Conservation (phyloP, 2,797 vertebrate genomes). For the Lithobates sylvaticus region DNA sequence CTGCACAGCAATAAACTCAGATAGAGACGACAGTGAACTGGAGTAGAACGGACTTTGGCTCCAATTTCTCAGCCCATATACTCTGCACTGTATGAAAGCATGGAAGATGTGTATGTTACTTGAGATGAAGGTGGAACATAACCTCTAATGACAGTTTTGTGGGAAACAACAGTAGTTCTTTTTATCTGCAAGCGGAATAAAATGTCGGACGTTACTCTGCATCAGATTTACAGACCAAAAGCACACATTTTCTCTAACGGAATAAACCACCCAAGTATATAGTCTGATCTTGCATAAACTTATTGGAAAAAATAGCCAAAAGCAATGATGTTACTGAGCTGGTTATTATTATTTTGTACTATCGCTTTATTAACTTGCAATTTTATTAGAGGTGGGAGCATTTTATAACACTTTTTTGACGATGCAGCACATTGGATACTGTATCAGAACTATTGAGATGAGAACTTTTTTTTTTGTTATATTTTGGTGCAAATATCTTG, state of each 20-base stretch:
- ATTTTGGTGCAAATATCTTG: constrained; percentile 72
- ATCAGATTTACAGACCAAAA: constrained; percentile 87
- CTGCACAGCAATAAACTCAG: constrained; percentile 84
- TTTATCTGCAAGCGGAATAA: constrained; percentile 68
- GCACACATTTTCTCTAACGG: constrained; percentile 82
- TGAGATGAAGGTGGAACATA: constrained; percentile 81
- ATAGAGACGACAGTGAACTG: constrained; percentile 75
- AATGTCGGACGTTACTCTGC: constrained; percentile 65
- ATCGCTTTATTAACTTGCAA: constrained; percentile 81
- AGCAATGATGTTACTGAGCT: constrained; percentile 81
- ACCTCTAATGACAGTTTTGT: constrained; percentile 69
- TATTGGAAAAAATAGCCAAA: constrained; percentile 72
- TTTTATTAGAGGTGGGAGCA: constrained; percentile 81
- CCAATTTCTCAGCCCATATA: constrained; percentile 80
- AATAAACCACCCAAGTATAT: constrained; percentile 74
- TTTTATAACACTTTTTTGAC: constrained; percentile 78
- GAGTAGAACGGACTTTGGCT: constrained; percentile 76
- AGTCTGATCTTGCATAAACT: constrained; percentile 79
- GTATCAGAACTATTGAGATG: constrained; percentile 69
- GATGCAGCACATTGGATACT: constrained; percentile 78
- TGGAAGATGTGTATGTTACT: constrained; percentile 81
- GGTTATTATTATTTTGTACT: constrained; percentile 75
- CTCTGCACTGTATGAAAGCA: constrained; percentile 88
- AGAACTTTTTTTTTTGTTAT: constrained; percentile 69
- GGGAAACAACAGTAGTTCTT: constrained; percentile 72